Evolutionary conservation across 92 coral and sea anemone species (phyloP).

Genomic region (Epizoanthus scotinus): DNA sequence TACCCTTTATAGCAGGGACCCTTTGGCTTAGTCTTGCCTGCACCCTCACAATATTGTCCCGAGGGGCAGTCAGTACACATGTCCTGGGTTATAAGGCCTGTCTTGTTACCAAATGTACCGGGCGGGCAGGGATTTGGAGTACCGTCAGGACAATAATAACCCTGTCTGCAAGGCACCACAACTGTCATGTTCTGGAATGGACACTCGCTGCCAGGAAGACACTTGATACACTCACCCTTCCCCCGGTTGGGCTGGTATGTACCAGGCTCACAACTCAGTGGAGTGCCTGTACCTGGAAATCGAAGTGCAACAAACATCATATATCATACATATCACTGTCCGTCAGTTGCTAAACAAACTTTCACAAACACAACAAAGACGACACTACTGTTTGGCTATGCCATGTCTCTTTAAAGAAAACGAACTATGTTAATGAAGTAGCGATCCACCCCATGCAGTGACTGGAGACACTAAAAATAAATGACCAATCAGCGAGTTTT

Average conservation of each 20-base stretch:
- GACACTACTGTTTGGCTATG: no score
- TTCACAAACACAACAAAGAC: no score
- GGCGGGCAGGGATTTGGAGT: conserved; percentile 77
- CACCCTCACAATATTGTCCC: conserved; percentile 78
- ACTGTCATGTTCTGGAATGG: conserved; percentile 89
- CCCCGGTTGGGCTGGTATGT: conserved; percentile 88
- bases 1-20: conserved; percentile 82
- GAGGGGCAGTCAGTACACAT: conserved; percentile 93
- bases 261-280: conserved; percentile 82
- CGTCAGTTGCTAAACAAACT: no score
- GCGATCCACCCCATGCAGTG: no score
- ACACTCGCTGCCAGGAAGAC: conserved; percentile 92
- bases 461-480: no score
- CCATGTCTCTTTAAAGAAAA: no score
- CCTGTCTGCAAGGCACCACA: conserved; percentile 80
- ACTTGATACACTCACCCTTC: conserved; percentile 71
- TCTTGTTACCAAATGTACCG: conserved; percentile 92
- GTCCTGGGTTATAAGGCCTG: conserved; percentile 61
- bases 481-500: no score
- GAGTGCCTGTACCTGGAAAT: conserved; percentile 66
- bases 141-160: conserved; percentile 94
- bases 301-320: not conserved
- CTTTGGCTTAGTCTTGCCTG: conserved; percentile 73
- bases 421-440: no score
- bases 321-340: not conserved